Evolutionary conservation across 2,113 vertebrate species (phyloP).

Genomic region (Cisticola juncidis): DNA sequence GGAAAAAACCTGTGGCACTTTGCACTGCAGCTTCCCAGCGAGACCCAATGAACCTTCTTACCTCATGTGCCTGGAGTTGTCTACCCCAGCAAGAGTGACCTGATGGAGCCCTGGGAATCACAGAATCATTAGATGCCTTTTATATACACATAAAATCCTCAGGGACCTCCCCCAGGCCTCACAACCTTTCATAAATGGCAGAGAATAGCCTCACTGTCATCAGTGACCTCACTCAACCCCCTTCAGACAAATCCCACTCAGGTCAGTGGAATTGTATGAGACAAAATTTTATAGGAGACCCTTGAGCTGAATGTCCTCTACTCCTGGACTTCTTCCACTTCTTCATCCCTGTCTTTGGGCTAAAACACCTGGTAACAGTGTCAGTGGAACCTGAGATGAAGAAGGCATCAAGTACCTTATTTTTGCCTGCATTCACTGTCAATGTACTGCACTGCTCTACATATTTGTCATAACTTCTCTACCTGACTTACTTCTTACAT

Average conservation of each 20-base stretch:
- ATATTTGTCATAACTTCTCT: neutral
- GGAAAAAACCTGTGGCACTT: neutral
- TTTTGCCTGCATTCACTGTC: neutral
- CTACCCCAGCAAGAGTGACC: neutral
- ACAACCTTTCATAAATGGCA: neutral
- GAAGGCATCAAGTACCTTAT: neutral
- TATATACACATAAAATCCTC: neutral
- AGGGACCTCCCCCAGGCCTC: neutral
- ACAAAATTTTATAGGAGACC: neutral
- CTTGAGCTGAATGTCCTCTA: neutral
- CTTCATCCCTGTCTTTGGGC: neutral
- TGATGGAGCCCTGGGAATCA: neutral
- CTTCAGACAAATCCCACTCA: neutral
- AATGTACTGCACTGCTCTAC: accelerated
- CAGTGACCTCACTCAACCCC: neutral
- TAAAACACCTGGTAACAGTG: neutral
- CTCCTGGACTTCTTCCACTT: neutral
- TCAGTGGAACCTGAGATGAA: neutral
- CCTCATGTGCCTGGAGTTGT: neutral
- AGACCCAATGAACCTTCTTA: neutral
- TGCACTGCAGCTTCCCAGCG: neutral
- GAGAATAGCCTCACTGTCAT: neutral
- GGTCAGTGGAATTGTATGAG: neutral
- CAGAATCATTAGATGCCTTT: neutral
- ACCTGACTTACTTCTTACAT: neutral